Evolutionary conservation across 2,113 vertebrate species (phyloP).

Genomic region (Phalacrocorax pelagicus): DNA sequence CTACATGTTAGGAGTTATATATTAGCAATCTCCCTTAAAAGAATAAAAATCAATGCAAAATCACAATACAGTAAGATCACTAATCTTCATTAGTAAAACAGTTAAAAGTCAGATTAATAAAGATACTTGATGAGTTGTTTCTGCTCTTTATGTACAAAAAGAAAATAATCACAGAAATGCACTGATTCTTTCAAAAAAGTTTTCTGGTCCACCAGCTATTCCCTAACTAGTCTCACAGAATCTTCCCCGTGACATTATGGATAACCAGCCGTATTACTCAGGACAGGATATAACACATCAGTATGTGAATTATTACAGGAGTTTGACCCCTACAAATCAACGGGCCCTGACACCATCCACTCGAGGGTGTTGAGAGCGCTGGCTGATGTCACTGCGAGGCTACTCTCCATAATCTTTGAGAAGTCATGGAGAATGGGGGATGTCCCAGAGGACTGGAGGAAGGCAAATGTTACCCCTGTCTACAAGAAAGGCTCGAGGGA

Average conservation of each 20-base stretch:
- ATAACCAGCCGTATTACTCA: neutral
- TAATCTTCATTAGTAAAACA: neutral
- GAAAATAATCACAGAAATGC: neutral
- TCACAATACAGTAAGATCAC: neutral
- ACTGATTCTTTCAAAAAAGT: neutral
- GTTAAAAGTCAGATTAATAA: neutral
- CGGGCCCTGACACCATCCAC: too few species aligned
- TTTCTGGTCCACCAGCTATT: neutral
- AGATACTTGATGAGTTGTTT: neutral
- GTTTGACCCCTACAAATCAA: too few species aligned
- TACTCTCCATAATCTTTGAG: too few species aligned
- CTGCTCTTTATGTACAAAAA: neutral
- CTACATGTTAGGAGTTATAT: neutral
- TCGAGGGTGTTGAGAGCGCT: too few species aligned
- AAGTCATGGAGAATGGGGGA: too few species aligned
- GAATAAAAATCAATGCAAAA: neutral
- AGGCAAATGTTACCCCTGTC: too few species aligned
- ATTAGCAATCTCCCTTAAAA: neutral
- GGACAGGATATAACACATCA: neutral
- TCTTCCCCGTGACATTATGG: neutral
- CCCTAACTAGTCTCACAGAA: neutral
- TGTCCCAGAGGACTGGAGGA: too few species aligned
- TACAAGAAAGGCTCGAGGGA: too few species aligned
- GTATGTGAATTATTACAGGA: too few species aligned
- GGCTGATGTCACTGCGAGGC: too few species aligned